Evolutionary conservation across 2,113 vertebrate species (phyloP).

Genomic region (Ailurus styani): DNA sequence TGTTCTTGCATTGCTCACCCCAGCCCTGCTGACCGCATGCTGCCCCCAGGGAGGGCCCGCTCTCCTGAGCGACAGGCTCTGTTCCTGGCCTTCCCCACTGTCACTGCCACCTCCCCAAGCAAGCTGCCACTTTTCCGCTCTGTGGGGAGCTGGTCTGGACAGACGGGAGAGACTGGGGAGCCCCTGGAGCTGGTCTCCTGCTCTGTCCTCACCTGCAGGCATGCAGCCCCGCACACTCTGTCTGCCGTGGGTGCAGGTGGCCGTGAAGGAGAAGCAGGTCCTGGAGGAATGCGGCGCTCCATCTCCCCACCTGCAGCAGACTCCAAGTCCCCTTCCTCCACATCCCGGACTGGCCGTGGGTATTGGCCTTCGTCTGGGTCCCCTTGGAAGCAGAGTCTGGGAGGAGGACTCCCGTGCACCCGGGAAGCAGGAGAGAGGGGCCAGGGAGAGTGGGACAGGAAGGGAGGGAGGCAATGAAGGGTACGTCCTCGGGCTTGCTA

Average conservation of each 20-base stretch:
- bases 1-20: not conserved
- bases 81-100: not conserved
- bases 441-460: not conserved
- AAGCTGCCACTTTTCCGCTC: fast-evolving
- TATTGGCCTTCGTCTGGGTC: not conserved
- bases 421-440: not conserved
- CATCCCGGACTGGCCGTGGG: not conserved
- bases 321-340: fast-evolving
- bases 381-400: not conserved
- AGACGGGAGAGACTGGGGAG: too few relatives aligned
- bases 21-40: not conserved
- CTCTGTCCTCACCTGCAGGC: too few relatives aligned
- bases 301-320: not conserved
- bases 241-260: fast-evolving
- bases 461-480: not conserved
- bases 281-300: not conserved
- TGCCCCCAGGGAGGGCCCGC: not conserved
- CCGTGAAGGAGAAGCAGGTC: fast-evolving
- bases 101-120: not conserved
- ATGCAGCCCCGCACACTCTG: fast-evolving
- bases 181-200: not conserved
- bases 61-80: not conserved
- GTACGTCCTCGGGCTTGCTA: fast-evolving
- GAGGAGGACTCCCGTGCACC: not conserved
- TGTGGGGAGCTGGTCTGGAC: not conserved